Conservation (phyloP, 2,797 vertebrate genomes). For the Melanotaenia boesemani region DNA sequence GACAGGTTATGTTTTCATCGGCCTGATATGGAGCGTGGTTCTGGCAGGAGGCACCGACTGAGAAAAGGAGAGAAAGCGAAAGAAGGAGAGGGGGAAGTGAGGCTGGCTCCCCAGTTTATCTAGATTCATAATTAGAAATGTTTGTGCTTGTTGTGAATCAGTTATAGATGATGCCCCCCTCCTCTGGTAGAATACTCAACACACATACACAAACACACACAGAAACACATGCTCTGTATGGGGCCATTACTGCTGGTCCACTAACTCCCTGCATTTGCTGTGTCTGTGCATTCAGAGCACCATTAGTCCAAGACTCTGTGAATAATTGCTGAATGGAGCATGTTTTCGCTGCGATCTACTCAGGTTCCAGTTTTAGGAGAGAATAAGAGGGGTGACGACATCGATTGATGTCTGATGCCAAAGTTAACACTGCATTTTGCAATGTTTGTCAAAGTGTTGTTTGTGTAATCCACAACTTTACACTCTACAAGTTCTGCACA, state of each 20-base stretch:
- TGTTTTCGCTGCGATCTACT: conserved; percentile 76
- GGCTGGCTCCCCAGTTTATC: conserved; percentile 56
- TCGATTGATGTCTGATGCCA: conserved; percentile 64
- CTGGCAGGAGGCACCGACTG: conserved; percentile 57
- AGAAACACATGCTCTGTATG: conserved; percentile 73
- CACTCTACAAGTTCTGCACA: conserved; percentile 41
- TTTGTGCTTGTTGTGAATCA: conserved; percentile 76
- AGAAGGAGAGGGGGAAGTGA: conserved; percentile 28
- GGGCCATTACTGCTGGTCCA: conserved; percentile 77
- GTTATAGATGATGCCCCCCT: conserved; percentile 71
- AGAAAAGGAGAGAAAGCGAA: conserved; percentile 37
- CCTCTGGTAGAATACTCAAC: conserved; percentile 21
- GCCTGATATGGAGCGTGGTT: conserved; percentile 80
- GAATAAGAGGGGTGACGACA: conserved; percentile 58
- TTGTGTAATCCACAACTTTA: conserved; percentile 35
- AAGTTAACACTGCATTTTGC: conserved; percentile 39
- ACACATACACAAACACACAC: conserved; percentile 45
- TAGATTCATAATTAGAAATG: conserved; percentile 77
- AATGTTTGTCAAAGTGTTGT: conserved; percentile 10
- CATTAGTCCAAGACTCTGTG: conserved; percentile 82
- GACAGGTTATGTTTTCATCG: conserved; percentile 85
- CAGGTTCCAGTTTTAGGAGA: conserved; percentile 65
- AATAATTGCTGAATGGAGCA: conserved; percentile 83
- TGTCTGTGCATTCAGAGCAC: conserved; percentile 79
- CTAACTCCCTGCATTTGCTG: conserved; percentile 76